Base-by-base conservation (phyloP, 1,140 invertebrate genomes). In the Sogatella furcifera region DNA sequence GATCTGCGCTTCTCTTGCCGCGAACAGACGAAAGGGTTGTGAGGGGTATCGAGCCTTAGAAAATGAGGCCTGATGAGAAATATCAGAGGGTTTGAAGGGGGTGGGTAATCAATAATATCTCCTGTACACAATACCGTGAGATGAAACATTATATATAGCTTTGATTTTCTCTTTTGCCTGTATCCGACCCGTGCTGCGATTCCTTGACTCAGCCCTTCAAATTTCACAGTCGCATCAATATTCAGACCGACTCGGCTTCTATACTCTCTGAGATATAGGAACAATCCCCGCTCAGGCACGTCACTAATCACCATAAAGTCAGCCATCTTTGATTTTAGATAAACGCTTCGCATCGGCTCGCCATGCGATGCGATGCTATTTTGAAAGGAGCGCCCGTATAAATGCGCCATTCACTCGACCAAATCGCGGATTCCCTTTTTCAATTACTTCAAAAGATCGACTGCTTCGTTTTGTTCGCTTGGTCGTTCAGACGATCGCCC, bases 141-240 rank as follows among this genome's bases (percentile, higher is more conserved):
- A 62, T 62, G 61, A 62, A 62, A 62, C 57, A 62, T 62, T 58
- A 62, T 62, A 62, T 62, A 58, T 62, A 54, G 61, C 61, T 59
- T 58, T 62, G 56, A 62, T 62, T 57, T 52, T 53, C 61, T 62
- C 61, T 62, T 62, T 62, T 62, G 60, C 60, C 59, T 59, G 22
- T 42, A 34, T 49, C 34, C 58, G 9, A 38, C 53, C 44, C 28
- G 54, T 52, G 44, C 59, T 55, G 43, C 38, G 52, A 34, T 43
- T 59, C 59, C 52, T 55, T 38, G 53, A 28, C 19, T 52, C 52
- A 24, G 17, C 44, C 57, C 46, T 43, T 46, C 46, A 46, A 46
- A 46, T 46, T 46, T 46, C 44, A 46, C 44, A 49, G 46, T 49
- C 55, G 15, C 55, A 38, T 57, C 55, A 57, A 57, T 57, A 57